Conservation (phyloP, 2,113 vertebrate species). For the Reinhardtius hippoglossoides region DNA sequence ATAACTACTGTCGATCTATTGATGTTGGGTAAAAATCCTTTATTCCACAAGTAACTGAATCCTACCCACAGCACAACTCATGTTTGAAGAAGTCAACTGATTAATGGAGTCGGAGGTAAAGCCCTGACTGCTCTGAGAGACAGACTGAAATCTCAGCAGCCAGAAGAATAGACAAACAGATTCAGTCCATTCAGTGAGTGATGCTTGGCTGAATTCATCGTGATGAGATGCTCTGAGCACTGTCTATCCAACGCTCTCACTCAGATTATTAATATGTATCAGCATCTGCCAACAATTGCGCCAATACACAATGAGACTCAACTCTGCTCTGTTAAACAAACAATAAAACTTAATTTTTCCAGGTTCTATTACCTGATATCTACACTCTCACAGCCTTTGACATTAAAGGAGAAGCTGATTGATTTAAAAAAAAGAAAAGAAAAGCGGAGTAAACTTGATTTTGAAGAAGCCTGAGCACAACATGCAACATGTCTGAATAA, state of each 20-base stretch:
- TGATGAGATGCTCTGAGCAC: conserved; percentile 15
- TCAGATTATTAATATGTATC: conserved; percentile 30
- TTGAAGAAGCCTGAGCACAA: too few relatives aligned
- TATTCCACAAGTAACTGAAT: too few relatives aligned
- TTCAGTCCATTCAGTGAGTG: neutral
- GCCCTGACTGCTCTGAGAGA: too few relatives aligned
- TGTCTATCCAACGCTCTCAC: conserved; percentile 26
- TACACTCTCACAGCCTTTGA: neutral
- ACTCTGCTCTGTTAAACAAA: conserved; percentile 1
- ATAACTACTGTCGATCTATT: neutral
- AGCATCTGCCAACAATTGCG: neutral
- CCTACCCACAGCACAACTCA: neutral
- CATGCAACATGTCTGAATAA: conserved; percentile 13
- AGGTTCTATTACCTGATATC: conserved; percentile 4
- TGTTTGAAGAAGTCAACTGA: neutral
- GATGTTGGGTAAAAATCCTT: neutral
- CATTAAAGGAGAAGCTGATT: conserved; percentile 16
- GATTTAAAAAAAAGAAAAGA: neutral
- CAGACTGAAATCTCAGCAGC: too few relatives aligned
- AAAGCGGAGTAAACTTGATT: neutral
- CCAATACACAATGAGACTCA: neutral
- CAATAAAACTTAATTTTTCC: neutral
- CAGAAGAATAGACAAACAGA: neutral
- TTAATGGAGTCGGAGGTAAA: neutral
- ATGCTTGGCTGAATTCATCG: neutral